Evolutionary conservation across 2,113 vertebrate genomes (phyloP).

Genomic region (Bubo scandiacus): DNA sequence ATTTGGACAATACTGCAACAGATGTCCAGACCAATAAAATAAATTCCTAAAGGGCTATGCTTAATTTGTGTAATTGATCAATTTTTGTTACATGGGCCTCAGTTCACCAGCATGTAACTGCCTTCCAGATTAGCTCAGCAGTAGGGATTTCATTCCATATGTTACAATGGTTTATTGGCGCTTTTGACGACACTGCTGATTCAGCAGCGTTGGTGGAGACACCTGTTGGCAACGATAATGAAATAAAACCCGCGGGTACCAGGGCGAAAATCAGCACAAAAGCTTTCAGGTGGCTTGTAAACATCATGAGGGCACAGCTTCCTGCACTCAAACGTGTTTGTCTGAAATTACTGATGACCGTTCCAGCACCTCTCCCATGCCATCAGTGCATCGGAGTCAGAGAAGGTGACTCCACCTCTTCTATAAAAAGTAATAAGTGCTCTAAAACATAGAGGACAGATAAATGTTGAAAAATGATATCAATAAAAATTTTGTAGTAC

Average conservation of each 20-base stretch:
- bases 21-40: slow-evolving; percentile 99
- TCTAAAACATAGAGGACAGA: slow-evolving; percentile 62
- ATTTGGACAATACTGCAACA: slow-evolving; percentile 99
- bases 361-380: not conserved
- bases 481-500: slow-evolving; percentile 75
- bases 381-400: not conserved
- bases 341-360: not conserved
- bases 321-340: not conserved
- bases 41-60: slow-evolving; percentile 95
- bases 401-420: slow-evolving; percentile 17
- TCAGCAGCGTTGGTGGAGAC: slow-evolving; percentile 82
- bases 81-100: slow-evolving; percentile 88
- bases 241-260: not conserved
- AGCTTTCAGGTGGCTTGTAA: not conserved
- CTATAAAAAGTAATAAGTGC: slow-evolving; percentile 59
- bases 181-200: slow-evolving; percentile 81
- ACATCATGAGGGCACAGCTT: not conserved
- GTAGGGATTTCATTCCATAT: slow-evolving; percentile 94
- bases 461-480: slow-evolving; percentile 72
- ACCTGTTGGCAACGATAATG: slow-evolving; percentile 83
- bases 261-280: not conserved
- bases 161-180: slow-evolving; percentile 85
- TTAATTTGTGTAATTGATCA: slow-evolving; percentile 99
- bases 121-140: slow-evolving; percentile 94
- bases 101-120: slow-evolving; percentile 90